phyloP scores from a whole-genome alignment of 2,113 vertebrate genomes.

The Ramphastos sulfuratus region DNA sequence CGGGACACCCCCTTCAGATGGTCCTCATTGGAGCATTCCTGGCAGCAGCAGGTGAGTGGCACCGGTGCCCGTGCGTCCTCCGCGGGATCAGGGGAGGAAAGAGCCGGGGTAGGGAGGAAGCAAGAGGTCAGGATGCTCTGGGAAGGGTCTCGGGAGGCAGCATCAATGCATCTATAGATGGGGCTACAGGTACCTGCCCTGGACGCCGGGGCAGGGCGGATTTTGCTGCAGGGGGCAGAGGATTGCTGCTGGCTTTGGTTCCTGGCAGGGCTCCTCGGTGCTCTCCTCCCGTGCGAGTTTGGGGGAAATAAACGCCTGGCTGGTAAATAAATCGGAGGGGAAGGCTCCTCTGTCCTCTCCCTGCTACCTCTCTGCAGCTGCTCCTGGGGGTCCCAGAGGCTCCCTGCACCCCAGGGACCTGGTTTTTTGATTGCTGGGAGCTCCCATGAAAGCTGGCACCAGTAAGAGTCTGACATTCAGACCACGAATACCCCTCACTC shows the following conservation, averaged over 20 bases:
- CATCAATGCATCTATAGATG: background rate
- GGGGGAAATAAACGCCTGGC: fast-evolving
- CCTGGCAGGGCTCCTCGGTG: background rate
- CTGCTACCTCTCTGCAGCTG: too few species aligned
- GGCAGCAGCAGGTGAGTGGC: background rate
- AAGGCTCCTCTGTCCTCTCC: too few species aligned
- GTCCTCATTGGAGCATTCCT: background rate
- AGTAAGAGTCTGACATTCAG: background rate
- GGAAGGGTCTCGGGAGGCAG: background rate
- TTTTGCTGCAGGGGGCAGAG: background rate
- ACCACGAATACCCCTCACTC: too few species aligned
- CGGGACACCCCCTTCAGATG: background rate
- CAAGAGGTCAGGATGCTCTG: background rate
- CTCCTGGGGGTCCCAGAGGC: background rate
- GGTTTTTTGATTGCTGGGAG: fast-evolving
- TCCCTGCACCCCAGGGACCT: background rate
- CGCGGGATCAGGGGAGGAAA: background rate
- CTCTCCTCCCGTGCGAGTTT: too few species aligned
- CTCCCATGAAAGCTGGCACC: background rate
- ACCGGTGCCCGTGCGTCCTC: background rate
- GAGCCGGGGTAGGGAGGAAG: too few species aligned
- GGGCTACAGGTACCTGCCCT: background rate
- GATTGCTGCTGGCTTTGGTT: background rate
- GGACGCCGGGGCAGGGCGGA: background rate
- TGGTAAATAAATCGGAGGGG: fast-evolving